These are phyloP conservation scores for Varanus komodoensis DNA, from an alignment of 2,113 vertebrate genomes.

Conservation along the genomic window DNA sequence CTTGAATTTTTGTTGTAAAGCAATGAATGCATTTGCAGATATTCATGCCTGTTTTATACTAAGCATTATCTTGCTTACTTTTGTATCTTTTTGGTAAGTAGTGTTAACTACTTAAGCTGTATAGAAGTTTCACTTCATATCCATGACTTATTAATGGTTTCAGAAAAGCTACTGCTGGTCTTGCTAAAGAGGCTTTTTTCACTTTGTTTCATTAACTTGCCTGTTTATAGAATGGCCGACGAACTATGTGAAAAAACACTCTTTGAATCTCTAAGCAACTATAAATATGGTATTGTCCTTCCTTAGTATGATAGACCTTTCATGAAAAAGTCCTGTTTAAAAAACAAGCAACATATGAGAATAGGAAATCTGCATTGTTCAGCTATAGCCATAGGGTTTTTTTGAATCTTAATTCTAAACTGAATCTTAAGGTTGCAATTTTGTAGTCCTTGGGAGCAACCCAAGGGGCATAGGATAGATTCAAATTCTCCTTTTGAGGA, in stretches of 20 bases:
- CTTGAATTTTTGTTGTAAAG: constrained; percentile 48
- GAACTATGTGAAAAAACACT: background rate
- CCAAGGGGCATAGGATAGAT: too few species aligned
- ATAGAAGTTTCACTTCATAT: background rate
- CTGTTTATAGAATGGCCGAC: background rate
- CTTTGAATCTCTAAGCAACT: constrained; percentile 2
- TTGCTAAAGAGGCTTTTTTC: constrained; percentile 34
- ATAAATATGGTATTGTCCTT: background rate
- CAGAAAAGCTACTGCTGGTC: constrained; percentile 35
- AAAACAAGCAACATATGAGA: too few species aligned
- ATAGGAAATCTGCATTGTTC: background rate
- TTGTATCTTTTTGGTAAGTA: constrained; percentile 45
- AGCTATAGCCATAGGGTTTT: background rate
- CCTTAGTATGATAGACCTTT: constrained; percentile 24
- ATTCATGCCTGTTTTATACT: constrained; percentile 56
- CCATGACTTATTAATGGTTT: background rate
- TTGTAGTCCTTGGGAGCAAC: too few species aligned
- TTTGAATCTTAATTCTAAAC: constrained; percentile 15
- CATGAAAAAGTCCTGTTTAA: constrained; percentile 6
- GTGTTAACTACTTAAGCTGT: constrained; percentile 46
- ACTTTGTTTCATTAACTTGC: constrained; percentile 19
- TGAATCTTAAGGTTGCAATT: background rate
- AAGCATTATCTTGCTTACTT: constrained; percentile 38
- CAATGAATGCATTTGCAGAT: constrained; percentile 62
- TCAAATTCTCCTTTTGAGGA: too few species aligned